These are phyloP conservation scores for Sclerurus mexicanus DNA, from an alignment of 2,113 vertebrate species.

Conservation along the genomic window DNA sequence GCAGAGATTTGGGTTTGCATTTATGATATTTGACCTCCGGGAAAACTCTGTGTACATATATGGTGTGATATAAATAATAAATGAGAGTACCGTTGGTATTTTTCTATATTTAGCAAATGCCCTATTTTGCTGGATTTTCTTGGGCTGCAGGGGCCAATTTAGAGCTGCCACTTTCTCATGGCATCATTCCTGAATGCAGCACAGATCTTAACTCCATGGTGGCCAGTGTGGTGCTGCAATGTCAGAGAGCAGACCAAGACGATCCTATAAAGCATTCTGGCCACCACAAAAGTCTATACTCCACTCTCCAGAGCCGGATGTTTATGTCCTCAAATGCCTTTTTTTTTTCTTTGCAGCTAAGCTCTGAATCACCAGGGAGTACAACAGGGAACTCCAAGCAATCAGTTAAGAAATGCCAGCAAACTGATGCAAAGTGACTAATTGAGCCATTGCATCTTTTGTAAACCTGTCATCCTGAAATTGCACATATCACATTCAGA, in stretches of 20 bases:
- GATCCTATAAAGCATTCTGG: not conserved
- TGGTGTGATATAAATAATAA: slow-evolving; percentile 69
- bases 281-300: not conserved
- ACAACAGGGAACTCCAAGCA: not conserved
- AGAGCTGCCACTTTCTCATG: slow-evolving; percentile 48
- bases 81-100: slow-evolving; percentile 47
- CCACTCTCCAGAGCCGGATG: not conserved
- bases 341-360: not conserved
- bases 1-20: slow-evolving; percentile 41
- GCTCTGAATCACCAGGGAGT: not conserved
- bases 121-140: slow-evolving; percentile 60
- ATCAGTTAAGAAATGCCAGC: not conserved
- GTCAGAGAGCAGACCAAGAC: not conserved
- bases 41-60: slow-evolving; percentile 46
- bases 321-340: not conserved
- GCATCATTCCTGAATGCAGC: slow-evolving; percentile 37
- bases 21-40: slow-evolving; percentile 47
- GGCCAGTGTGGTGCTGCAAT: not conserved
- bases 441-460: not conserved
- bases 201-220: slow-evolving; percentile 13
- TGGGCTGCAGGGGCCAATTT: slow-evolving; percentile 47
- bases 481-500: not conserved
- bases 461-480: slow-evolving; percentile 21
- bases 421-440: slow-evolving; percentile 31
- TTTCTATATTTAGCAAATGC: slow-evolving; percentile 59